Conservation (phyloP, 2,797 vertebrate genomes). For the Sebastiscus albofasciatus region DNA sequence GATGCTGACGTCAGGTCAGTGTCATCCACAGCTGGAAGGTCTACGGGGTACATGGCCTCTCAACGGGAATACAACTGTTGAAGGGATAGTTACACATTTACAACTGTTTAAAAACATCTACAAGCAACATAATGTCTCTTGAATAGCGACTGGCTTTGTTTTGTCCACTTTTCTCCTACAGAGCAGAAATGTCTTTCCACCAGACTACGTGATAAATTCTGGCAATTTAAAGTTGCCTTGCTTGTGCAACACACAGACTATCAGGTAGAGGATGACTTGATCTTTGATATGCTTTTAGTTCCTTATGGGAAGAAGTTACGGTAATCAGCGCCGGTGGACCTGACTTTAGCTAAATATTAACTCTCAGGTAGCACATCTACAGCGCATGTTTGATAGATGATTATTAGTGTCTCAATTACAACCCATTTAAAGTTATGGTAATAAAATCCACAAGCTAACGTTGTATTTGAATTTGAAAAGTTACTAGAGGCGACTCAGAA, state of each 20-base stretch:
- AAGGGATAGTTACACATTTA: neutral
- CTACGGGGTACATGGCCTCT: slow-evolving; percentile 76
- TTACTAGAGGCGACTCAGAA: no score
- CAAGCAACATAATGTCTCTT: neutral
- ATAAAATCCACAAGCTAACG: neutral
- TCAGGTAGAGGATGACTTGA: rapidly evolving
- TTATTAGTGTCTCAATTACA: neutral
- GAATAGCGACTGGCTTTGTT: neutral
- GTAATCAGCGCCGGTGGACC: neutral
- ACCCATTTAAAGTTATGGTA: neutral
- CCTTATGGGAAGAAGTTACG: rapidly evolving
- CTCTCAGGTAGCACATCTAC: neutral
- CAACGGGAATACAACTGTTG: neutral
- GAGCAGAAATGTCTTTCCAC: neutral
- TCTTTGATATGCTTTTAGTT: neutral
- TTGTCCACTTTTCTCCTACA: neutral
- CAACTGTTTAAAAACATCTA: neutral
- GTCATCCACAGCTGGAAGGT: slow-evolving; percentile 63
- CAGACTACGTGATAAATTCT: neutral
- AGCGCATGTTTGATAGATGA: neutral
- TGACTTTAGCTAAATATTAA: neutral
- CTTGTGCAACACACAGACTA: neutral
- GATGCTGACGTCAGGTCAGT: slow-evolving; percentile 51
- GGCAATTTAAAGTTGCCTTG: neutral
- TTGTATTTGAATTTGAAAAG: neutral